A percentile compares a stretch with the other conserved stretches of the same genome.
These are phyloP conservation scores for Sebastes hubbsi DNA, from an alignment of 2,797 vertebrate genomes.

Conservation along the genomic window DNA sequence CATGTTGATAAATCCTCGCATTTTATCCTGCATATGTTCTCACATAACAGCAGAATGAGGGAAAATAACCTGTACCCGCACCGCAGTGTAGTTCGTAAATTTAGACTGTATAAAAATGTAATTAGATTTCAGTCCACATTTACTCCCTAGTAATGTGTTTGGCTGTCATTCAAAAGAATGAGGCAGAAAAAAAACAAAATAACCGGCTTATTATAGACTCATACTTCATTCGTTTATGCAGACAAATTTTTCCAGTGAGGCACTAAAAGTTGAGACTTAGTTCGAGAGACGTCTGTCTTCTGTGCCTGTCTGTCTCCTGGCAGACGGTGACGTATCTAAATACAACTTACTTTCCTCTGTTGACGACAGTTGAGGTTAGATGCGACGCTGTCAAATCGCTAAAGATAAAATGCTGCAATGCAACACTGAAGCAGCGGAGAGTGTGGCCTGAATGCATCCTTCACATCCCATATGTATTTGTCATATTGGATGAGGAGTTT, in stretches of 20 bases:
- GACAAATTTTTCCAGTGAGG: neutral
- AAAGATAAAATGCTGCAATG: slow-evolving; percentile 63
- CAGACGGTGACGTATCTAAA: neutral
- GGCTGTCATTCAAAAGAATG: slow-evolving; percentile 61
- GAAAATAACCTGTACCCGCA: slow-evolving; percentile 32
- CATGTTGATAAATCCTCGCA: slow-evolving; percentile 24
- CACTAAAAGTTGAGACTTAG: slow-evolving; percentile 25
- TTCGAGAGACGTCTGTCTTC: slow-evolving; percentile 8
- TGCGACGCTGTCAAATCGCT: slow-evolving; percentile 17
- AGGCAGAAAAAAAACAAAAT: slow-evolving; percentile 21
- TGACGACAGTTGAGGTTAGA: slow-evolving; percentile 19
- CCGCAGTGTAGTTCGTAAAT: slow-evolving; percentile 44
- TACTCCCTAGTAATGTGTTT: slow-evolving; percentile 47
- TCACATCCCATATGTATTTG: slow-evolving; percentile 60
- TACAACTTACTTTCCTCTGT: slow-evolving; percentile 3
- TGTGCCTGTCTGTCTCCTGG: neutral
- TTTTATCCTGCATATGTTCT: slow-evolving; percentile 29
- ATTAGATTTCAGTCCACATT: slow-evolving; percentile 61
- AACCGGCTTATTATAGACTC: slow-evolving; percentile 9
- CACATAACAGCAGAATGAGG: slow-evolving; percentile 9
- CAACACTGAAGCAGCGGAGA: slow-evolving; percentile 33
- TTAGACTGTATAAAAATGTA: slow-evolving; percentile 54
- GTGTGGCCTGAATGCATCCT: slow-evolving; percentile 60
- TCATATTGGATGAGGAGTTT: slow-evolving; percentile 54
- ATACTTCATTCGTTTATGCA: slow-evolving; percentile 32